A percentile compares a stretch with the other conserved stretches of the same genome.
Evolutionary conservation across 1,140 invertebrate genomes (phyloP).

Genomic region (Wasmannia auropunctata): DNA sequence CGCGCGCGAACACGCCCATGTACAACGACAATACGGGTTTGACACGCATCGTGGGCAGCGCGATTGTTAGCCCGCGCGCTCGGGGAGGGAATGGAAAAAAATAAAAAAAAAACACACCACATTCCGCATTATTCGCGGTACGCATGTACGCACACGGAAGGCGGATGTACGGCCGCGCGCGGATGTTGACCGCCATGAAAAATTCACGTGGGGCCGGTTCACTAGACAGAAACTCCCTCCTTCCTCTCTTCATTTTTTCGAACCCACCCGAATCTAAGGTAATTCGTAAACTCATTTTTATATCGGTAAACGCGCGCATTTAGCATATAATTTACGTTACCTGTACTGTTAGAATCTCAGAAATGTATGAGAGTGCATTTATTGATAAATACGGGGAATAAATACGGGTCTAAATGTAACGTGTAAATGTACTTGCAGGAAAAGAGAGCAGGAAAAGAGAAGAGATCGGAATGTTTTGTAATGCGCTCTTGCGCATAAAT

Average conservation of each 20-base stretch:
- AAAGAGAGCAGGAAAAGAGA: background rate
- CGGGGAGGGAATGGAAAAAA: constrained; percentile 11
- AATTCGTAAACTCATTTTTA: too few species aligned
- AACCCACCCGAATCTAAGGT: background rate
- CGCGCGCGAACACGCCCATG: constrained; percentile 59
- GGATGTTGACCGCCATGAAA: constrained; percentile 45
- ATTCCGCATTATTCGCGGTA: constrained; percentile 62
- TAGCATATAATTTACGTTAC: too few species aligned
- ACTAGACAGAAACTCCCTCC: background rate
- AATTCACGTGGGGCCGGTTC: constrained; percentile 3
- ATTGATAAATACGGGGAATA: too few species aligned
- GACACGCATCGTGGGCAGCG: constrained; percentile 73
- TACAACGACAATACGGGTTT: constrained; percentile 55
- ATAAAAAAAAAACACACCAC: constrained; percentile 44
- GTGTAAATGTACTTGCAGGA: background rate
- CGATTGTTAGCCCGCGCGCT: constrained; percentile 69
- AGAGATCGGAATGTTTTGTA: background rate
- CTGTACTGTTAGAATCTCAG: too few species aligned
- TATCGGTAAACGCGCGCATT: too few species aligned
- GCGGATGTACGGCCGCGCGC: constrained; percentile 39
- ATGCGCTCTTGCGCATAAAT: background rate
- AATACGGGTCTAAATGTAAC: too few species aligned
- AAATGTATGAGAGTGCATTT: too few species aligned
- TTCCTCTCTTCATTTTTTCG: too few species aligned
- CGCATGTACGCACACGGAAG: constrained; percentile 55